These are phyloP conservation scores for Furnarius figulus DNA, from an alignment of 2,113 vertebrate species.

Conservation along the genomic window DNA sequence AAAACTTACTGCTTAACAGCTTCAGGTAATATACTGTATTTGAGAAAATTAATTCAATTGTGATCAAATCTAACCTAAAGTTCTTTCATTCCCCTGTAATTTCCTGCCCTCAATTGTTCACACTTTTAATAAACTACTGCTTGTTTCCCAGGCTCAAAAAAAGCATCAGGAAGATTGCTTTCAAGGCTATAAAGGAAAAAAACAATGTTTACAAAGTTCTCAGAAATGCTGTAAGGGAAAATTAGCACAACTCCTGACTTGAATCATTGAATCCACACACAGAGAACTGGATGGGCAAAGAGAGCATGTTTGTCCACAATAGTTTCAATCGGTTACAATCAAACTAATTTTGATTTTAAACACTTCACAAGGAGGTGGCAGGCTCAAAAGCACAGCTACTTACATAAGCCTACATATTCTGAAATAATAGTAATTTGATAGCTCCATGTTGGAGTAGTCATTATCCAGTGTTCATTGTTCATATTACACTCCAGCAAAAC, in stretches of 20 bases:
- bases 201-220: not conserved
- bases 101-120: not conserved
- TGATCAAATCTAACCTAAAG: not conserved
- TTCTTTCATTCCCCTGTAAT: not conserved
- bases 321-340: not conserved
- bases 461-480: not conserved
- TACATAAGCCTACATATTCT: not conserved
- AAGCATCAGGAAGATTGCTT: not conserved
- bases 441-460: not conserved
- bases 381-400: not conserved
- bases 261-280: not conserved
- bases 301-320: not conserved
- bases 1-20: not conserved
- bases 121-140: not conserved
- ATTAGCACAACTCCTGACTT: not conserved
- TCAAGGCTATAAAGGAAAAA: not conserved
- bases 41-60: not conserved
- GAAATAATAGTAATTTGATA: slow-evolving; percentile 1
- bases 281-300: not conserved
- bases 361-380: not conserved
- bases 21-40: not conserved
- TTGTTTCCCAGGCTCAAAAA: not conserved
- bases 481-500: not conserved
- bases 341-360: not conserved
- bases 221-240: not conserved